phyloP scores from a whole-genome alignment of 1,140 invertebrate species.

The Drosophila lacertosa region DNA sequence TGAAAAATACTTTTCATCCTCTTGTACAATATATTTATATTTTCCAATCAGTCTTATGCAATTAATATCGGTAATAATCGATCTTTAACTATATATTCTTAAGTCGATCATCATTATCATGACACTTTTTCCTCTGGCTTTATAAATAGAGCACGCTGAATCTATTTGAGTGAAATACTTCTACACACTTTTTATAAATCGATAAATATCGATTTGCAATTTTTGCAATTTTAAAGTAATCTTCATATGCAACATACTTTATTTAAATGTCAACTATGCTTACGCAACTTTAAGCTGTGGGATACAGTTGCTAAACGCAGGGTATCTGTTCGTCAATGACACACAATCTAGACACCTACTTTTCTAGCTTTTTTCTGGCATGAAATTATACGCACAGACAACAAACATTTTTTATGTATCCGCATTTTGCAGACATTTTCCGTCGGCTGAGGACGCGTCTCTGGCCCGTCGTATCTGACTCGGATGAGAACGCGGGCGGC shows the following conservation, averaged over 20 bases:
- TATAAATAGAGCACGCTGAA: too few relatives aligned
- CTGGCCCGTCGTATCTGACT: constrained; percentile 43
- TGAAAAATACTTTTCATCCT: too few relatives aligned
- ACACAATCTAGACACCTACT: neutral
- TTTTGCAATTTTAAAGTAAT: too few relatives aligned
- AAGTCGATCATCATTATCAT: too few relatives aligned
- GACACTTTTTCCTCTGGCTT: too few relatives aligned
- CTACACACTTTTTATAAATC: too few relatives aligned
- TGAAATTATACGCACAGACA: constrained; percentile 54
- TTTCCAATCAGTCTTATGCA: too few relatives aligned
- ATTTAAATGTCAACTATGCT: too few relatives aligned
- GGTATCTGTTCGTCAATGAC: neutral
- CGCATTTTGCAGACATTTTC: constrained; percentile 60
- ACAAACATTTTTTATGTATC: constrained; percentile 24
- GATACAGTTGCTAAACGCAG: neutral
- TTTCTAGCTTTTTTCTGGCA: constrained; percentile 39
- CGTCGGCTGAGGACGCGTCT: constrained; percentile 67
- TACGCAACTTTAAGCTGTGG: too few relatives aligned
- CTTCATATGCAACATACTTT: too few relatives aligned
- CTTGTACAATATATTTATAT: too few relatives aligned
- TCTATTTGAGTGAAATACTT: too few relatives aligned
- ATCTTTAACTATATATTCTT: neutral
- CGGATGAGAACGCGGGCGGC: constrained; percentile 15
- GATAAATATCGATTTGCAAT: constrained; percentile 3
- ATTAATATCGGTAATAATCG: neutral